Evolutionary conservation across 2,888 invertebrate genomes (phyloP), one percentile per base, ranked within the genome.

Genomic region (Phragmatobia fuliginosa): DNA sequence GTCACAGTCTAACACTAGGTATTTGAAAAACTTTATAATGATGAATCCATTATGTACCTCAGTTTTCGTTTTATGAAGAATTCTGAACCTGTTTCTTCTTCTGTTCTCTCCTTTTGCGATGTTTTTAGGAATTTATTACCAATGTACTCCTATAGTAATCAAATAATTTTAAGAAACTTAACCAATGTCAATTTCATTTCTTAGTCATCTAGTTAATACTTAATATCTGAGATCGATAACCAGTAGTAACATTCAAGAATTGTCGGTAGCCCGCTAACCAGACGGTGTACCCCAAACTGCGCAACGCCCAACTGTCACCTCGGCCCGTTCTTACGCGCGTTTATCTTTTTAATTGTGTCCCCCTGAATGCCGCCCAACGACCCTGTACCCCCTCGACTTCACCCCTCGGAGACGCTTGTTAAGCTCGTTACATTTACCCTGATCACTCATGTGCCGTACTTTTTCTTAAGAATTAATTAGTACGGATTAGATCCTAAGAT

Each of bases 271-370:
- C 94, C 94, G 92, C 93, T 94, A 93, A 94, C 93, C 94, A 93
- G 92, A 87, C 90, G 87, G 87, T 84, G 88, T 85, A 86, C 90
- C 91, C 91, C 90, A 87, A 87, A 87, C 87, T 78, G 81, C 77
- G 81, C 81, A 78, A 84, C 83, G 74, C 88, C 91, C 90, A 87
- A 85, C 88, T 90, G 91, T 90, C 92, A 90, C 91, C 89, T 90
- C 88, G 88, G 80, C 90, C 89, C 86, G 90, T 89, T 92, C 92
- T 93, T 92, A 90, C 85, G 87, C 88, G 91, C 93, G 92, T 93
- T 94, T 94, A 92, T 94, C 93, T 94, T 94, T 94, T 94, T 94
- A 94, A 94, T 94, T 94, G 92, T 89, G 83, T 89, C 87, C 86
- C 85, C 74, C 78, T 77, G 75, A 73, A 75, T 78, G 73, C 64